Evolutionary conservation across 1,140 invertebrate species (phyloP).

Genomic region (Bombus balteatus): DNA sequence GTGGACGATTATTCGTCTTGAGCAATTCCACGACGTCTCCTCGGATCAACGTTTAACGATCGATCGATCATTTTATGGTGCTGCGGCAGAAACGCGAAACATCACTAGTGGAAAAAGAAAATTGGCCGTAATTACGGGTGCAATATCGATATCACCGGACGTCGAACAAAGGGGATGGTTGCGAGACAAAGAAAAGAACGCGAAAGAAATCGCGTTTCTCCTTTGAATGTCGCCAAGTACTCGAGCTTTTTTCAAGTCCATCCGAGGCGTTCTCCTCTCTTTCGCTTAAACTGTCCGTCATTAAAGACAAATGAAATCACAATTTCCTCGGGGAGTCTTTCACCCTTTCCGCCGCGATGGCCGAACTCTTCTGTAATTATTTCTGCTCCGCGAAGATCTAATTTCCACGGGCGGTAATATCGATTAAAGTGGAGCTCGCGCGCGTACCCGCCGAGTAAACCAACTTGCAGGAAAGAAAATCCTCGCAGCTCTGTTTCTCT

Average conservation of each 20-base stretch:
- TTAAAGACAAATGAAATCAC: constrained; percentile 46
- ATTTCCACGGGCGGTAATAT: constrained; percentile 40
- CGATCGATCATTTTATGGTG: not conserved
- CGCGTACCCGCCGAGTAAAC: not conserved
- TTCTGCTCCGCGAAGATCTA: constrained; percentile 32
- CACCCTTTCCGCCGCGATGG: not conserved
- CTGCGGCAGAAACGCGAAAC: not conserved
- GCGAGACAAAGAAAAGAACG: not conserved
- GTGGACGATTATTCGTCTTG: not conserved
- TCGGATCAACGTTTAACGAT: not conserved
- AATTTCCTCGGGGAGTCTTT: constrained; percentile 20
- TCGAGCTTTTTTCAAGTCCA: not conserved
- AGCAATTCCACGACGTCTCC: not conserved
- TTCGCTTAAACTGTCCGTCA: constrained; percentile 13
- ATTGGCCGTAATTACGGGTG: not conserved
- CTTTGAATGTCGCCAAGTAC: not conserved
- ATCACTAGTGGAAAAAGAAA: not conserved
- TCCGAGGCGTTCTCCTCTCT: not conserved
- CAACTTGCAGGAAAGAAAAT: constrained; percentile 3
- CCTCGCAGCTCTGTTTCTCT: not conserved
- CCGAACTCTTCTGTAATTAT: constrained; percentile 31
- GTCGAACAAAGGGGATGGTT: not conserved
- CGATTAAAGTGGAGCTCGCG: constrained; percentile 38
- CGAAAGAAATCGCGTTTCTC: not conserved
- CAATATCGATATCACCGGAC: not conserved